Evolutionary conservation across 2,888 invertebrate genomes (phyloP).

Genomic region (Cistogaster globosa): DNA sequence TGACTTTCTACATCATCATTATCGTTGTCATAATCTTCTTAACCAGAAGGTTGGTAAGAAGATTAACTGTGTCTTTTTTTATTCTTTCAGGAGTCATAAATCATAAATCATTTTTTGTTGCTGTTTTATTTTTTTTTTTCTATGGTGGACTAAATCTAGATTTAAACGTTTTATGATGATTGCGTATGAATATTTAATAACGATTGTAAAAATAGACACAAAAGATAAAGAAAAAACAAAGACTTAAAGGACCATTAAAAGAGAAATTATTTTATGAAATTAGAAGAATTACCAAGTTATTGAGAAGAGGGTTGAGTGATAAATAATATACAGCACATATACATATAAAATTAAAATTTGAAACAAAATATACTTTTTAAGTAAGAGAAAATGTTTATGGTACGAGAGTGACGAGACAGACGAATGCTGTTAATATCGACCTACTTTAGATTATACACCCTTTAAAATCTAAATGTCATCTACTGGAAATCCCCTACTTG

Average conservation of each 20-base stretch:
- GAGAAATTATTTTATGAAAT: not conserved
- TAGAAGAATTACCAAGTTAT: not conserved
- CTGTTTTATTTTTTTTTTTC: not conserved
- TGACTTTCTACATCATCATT: constrained; percentile 43
- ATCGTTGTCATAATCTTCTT: constrained; percentile 19
- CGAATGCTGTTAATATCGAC: too few species aligned
- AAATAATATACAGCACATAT: not conserved
- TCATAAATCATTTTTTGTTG: constrained; percentile 51
- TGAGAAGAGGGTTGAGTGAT: not conserved
- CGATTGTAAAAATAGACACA: constrained; percentile 15
- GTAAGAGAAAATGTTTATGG: too few species aligned
- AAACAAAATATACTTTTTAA: too few species aligned
- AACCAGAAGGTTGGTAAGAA: constrained; percentile 23
- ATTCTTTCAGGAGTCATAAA: constrained; percentile 40
- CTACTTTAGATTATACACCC: too few species aligned
- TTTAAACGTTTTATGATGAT: constrained; percentile 60
- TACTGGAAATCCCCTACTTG: too few species aligned
- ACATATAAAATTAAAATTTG: too few species aligned
- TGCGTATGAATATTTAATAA: constrained; percentile 58
- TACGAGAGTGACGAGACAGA: too few species aligned
- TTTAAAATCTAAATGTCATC: too few species aligned
- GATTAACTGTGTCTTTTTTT: constrained; percentile 26
- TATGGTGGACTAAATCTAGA: constrained; percentile 20
- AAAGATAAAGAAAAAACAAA: not conserved
- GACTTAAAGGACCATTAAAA: not conserved